phyloP scores from a whole-genome alignment of 1,140 invertebrate genomes.

The Drosophila asahinai region DNA sequence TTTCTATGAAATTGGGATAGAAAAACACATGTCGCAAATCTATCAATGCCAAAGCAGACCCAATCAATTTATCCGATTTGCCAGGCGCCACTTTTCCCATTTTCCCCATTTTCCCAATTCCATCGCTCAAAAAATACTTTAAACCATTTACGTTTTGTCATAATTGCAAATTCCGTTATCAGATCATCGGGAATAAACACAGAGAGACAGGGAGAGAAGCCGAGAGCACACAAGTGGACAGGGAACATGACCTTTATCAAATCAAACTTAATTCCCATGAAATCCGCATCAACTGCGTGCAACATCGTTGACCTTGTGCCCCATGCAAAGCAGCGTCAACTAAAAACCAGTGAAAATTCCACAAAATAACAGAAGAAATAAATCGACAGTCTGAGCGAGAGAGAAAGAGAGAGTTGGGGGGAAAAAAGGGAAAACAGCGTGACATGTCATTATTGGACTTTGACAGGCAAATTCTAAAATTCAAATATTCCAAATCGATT shows the following conservation, averaged over 20 bases:
- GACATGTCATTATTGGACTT: constrained; percentile 79
- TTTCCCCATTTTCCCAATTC: constrained; percentile 30
- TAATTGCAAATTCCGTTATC: constrained; percentile 56
- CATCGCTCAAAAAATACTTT: constrained; percentile 36
- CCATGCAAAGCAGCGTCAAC: constrained; percentile 14
- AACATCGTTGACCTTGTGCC: constrained; percentile 62
- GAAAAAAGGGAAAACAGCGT: constrained; percentile 37
- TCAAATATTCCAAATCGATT: constrained; percentile 69
- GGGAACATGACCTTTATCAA: constrained; percentile 59
- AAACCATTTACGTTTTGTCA: constrained; percentile 51
- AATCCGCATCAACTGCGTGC: constrained; percentile 52
- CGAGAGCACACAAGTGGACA: constrained; percentile 5
- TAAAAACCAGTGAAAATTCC: constrained; percentile 40
- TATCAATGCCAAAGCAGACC: constrained; percentile 22
- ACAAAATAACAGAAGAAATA: constrained; percentile 31
- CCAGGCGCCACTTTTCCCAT: constrained; percentile 10
- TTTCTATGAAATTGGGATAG: neutral
- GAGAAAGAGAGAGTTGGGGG: neutral
- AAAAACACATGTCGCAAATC: constrained; percentile 26
- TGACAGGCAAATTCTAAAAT: constrained; percentile 71
- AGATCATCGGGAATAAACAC: constrained; percentile 43
- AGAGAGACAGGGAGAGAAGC: neutral
- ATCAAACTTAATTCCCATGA: constrained; percentile 63
- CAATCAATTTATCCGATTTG: constrained; percentile 37
- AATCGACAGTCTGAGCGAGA: constrained; percentile 12